Evolutionary conservation across 2,888 invertebrate genomes (phyloP).

Genomic region (Serrognathus titanus): DNA sequence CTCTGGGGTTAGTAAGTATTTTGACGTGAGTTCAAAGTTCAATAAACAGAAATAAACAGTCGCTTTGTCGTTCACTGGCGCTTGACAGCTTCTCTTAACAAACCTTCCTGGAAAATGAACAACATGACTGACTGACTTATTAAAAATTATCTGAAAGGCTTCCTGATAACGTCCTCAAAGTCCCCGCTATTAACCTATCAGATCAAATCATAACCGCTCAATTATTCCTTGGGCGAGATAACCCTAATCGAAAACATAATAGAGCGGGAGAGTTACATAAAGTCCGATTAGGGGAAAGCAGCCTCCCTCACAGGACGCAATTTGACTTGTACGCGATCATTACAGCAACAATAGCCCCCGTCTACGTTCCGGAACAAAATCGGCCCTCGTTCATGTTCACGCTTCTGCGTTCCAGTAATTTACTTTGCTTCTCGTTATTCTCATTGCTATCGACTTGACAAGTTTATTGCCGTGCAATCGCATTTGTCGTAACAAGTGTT

Average conservation of each 20-base stretch:
- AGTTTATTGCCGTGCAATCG: conserved; percentile 7
- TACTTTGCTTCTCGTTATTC: conserved; percentile 7
- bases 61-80: too few species aligned
- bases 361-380: conserved; percentile 24
- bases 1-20: too few species aligned
- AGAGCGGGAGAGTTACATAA: background rate
- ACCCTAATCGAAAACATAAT: conserved; percentile 3
- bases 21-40: too few species aligned
- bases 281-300: background rate
- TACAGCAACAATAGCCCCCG: conserved; percentile 18
- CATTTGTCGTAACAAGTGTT: background rate
- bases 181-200: background rate
- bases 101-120: too few species aligned
- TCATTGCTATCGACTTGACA: conserved; percentile 11
- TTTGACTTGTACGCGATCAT: conserved; percentile 1
- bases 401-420: conserved; percentile 16
- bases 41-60: too few species aligned
- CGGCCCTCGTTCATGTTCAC: conserved; percentile 23
- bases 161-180: background rate
- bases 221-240: conserved; percentile 13
- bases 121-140: too few species aligned
- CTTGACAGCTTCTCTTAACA: too few species aligned
- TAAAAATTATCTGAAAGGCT: too few species aligned
- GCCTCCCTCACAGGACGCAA: conserved; percentile 1
- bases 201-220: conserved; percentile 13